Base-by-base conservation (phyloP, 2,797 vertebrate genomes). In the Sebastolobus alascanus region DNA sequence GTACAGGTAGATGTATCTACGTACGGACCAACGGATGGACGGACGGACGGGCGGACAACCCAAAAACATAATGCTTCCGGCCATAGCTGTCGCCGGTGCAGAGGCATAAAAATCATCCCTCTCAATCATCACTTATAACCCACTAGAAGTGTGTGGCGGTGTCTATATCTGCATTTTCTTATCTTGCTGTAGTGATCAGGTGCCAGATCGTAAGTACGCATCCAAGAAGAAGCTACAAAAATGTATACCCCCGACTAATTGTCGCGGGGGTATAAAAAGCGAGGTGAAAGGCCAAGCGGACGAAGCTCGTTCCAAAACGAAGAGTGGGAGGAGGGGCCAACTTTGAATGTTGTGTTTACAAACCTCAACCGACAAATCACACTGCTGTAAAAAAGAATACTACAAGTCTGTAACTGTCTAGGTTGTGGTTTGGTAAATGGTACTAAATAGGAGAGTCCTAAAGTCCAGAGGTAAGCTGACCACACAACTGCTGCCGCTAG, bases 321-420 rank as follows among this genome's bases (percentile, higher is more conserved):
- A 46, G 43, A 46, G 46, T 0, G 0, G 0, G 46, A 50, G 46
- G 46, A 9, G 8, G 1, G 10, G 50, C 0, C 50, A 11, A 11
- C 50, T 54, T 54, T 54, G 20, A 55, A 1, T 55, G 52, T 55
- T n/a, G n/a, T 55, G 11, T 55, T 55, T 55, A 55, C 22, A 22
- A 22, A 55, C 52, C 10, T 10, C 52, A 55, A 55, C 52, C 12
- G 52, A 55, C n/a, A 37, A 82, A 77, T 38, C 37, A 25, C 43
- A 66, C n/a, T 52, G 43, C 7, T 5, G 3, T 38, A 64, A 66
- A 68, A 8, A n/a, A 65, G 5, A 14, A 31, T 16, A 69, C 11
- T 16, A 65, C 14, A 13, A 40, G 37, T 56, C 35, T 55, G 3
- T 61, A 43, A 67, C 16, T 5, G 20, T 64, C 16, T n/a, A 6